Conservation (phyloP, 2,888 invertebrate genomes). For the Drepanosiphum platanoidis region DNA sequence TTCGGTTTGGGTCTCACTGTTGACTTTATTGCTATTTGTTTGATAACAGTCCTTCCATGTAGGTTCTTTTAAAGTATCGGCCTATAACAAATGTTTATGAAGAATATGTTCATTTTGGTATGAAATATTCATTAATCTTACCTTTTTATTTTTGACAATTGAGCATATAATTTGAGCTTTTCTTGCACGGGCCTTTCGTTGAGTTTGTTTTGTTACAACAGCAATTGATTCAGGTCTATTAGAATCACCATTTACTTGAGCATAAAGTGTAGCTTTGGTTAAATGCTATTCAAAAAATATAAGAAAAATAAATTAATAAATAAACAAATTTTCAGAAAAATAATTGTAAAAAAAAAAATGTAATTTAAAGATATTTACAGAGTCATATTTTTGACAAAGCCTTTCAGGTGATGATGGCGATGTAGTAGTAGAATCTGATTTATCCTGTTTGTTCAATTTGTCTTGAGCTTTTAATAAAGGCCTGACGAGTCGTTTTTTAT, state of each 20-base stretch:
- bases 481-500: conserved; percentile 71
- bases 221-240: conserved; percentile 59
- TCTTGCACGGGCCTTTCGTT: conserved; percentile 68
- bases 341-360: background rate
- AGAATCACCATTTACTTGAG: conserved; percentile 60
- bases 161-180: conserved; percentile 61
- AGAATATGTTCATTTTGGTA: background rate
- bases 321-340: background rate
- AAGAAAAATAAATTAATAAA: background rate
- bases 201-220: conserved; percentile 69
- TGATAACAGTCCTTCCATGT: conserved; percentile 36
- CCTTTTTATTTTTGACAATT: conserved; percentile 52
- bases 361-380: conserved; percentile 46
- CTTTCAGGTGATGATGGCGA: conserved; percentile 51
- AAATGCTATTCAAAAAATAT: conserved; percentile 48
- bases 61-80: conserved; percentile 51
- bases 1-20: conserved; percentile 63
- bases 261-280: conserved; percentile 60
- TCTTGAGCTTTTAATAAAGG: conserved; percentile 72
- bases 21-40: conserved; percentile 61
- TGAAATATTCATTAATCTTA: background rate
- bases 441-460: conserved; percentile 67
- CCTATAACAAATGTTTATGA: background rate
- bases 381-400: conserved; percentile 41
- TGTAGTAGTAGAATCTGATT: conserved; percentile 62